Percentiles rank a stretch among this genome's conserved stretches.
These are phyloP conservation scores for Dendrolimus kikuchii DNA, from an alignment of 1,140 invertebrate species.

Conservation along the genomic window DNA sequence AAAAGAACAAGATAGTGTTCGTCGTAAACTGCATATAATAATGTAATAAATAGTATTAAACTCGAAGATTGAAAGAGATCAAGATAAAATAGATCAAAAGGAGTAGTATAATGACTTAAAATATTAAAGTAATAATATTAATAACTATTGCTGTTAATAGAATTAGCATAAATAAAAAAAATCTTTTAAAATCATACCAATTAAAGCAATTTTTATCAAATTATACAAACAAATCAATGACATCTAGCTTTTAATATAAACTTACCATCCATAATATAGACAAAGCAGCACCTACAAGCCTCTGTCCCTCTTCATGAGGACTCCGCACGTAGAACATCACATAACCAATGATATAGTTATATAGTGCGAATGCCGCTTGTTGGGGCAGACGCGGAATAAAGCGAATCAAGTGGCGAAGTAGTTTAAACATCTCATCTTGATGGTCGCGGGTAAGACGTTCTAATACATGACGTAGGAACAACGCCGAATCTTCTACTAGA, in stretches of 20 bases:
- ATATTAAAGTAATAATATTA: too few species aligned
- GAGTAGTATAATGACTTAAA: too few species aligned
- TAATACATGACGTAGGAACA: slow-evolving; percentile 96
- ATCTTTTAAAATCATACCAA: too few species aligned
- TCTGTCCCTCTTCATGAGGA: slow-evolving; percentile 94
- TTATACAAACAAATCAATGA: too few species aligned
- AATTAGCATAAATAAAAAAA: too few species aligned
- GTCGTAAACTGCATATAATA: too few species aligned
- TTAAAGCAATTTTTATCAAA: too few species aligned
- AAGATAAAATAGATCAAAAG: too few species aligned
- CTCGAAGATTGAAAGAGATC: too few species aligned
- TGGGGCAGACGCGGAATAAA: slow-evolving; percentile 95
- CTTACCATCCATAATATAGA: slow-evolving; percentile 96
- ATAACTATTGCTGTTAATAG: too few species aligned
- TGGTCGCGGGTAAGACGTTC: slow-evolving; percentile 96
- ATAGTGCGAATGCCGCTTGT: slow-evolving; percentile 98
- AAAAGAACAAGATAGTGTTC: too few species aligned
- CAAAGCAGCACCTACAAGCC: slow-evolving; percentile 93
- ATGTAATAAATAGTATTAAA: too few species aligned
- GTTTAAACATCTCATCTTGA: slow-evolving; percentile 96
- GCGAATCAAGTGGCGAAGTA: slow-evolving; percentile 91
- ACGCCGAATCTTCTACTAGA: slow-evolving; percentile 96
- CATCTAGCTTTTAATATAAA: background rate
- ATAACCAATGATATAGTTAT: slow-evolving; percentile 99
- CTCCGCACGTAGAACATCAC: slow-evolving; percentile 99